Conservation (phyloP, 2,113 vertebrate genomes). For the Chloropsis hardwickii region DNA sequence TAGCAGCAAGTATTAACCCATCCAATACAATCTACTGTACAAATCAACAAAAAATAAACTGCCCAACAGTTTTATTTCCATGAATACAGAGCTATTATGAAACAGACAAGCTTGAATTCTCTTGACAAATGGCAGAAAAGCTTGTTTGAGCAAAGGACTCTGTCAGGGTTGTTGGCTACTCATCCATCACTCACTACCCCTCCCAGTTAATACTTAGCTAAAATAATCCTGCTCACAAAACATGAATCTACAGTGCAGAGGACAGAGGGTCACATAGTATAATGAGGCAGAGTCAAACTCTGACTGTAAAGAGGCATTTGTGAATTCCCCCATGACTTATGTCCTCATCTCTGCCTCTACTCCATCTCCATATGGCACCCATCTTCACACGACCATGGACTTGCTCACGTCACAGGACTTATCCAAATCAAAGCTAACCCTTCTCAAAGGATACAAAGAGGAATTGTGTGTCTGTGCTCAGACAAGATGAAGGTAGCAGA, state of each 20-base stretch:
- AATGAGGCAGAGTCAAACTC: neutral
- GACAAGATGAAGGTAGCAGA: neutral
- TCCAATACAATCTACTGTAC: neutral
- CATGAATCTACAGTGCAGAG: neutral
- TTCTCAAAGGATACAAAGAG: neutral
- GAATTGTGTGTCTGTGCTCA: fast-evolving
- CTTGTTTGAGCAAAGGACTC: neutral
- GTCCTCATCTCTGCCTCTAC: neutral
- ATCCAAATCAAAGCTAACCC: neutral
- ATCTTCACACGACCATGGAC: neutral
- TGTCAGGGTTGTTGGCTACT: neutral
- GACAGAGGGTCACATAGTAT: neutral
- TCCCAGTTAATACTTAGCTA: slow-evolving; percentile 3
- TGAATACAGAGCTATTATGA: neutral
- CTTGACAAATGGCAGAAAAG: neutral
- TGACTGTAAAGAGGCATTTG: neutral
- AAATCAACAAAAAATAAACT: neutral
- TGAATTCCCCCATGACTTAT: neutral
- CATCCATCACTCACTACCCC: neutral
- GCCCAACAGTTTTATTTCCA: neutral
- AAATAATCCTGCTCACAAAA: neutral
- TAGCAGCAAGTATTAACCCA: slow-evolving; percentile 20
- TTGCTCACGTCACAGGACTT: neutral
- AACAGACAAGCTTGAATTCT: neutral
- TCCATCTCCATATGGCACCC: neutral